Evolutionary conservation across 2,113 vertebrate species (phyloP).

Genomic region (Solea solea): DNA sequence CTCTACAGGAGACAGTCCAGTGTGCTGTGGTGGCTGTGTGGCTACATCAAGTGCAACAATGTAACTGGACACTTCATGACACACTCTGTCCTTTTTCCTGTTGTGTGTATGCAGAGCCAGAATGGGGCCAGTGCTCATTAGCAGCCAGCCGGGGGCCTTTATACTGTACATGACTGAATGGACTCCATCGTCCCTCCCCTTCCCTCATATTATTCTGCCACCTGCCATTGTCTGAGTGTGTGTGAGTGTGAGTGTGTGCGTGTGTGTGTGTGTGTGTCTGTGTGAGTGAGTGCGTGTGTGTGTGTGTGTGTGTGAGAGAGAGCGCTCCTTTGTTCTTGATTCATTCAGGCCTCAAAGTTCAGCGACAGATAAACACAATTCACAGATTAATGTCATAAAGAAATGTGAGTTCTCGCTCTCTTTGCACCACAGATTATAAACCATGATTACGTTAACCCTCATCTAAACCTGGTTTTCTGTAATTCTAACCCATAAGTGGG

Average conservation of each 20-base stretch:
- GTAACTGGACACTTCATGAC: slow-evolving; percentile 18
- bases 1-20: too few relatives aligned
- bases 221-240: slow-evolving; percentile 53
- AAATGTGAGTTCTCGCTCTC: not conserved
- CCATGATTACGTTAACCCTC: not conserved
- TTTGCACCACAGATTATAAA: not conserved
- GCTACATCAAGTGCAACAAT: slow-evolving; percentile 5
- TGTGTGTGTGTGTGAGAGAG: not conserved
- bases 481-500: not conserved
- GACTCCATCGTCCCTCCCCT: slow-evolving; percentile 15
- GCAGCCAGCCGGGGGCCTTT: slow-evolving; percentile 41
- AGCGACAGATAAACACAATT: not conserved
- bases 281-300: not conserved
- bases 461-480: not conserved
- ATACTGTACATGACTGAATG: slow-evolving; percentile 54
- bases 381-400: not conserved
- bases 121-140: slow-evolving; percentile 70
- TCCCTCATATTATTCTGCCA: slow-evolving; percentile 60
- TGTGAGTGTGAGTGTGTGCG: not conserved
- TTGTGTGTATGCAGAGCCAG: slow-evolving; percentile 32
- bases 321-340: slow-evolving; percentile 13
- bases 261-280: not conserved
- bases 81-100: slow-evolving; percentile 7
- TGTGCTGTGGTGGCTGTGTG: not conserved
- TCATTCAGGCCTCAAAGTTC: slow-evolving; percentile 4